These are phyloP conservation scores for Calameuta idolon DNA, from an alignment of 2,888 invertebrate genomes.

Conservation along the genomic window DNA sequence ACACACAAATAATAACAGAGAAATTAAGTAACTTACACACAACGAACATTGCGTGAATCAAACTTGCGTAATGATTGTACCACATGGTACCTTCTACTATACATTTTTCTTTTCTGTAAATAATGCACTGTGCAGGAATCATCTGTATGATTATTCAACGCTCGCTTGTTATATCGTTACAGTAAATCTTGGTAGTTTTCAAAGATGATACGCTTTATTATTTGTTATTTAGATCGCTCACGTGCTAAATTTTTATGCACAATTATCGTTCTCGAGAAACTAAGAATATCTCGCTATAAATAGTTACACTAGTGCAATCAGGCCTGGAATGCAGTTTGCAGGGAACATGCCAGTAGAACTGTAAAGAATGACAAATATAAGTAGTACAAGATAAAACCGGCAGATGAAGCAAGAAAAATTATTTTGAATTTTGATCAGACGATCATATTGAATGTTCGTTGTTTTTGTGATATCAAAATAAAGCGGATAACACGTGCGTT, in stretches of 20 bases:
- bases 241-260: neutral
- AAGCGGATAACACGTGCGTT: neutral
- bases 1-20: neutral
- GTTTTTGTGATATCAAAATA: neutral
- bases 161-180: neutral
- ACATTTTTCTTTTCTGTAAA: neutral
- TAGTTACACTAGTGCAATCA: neutral
- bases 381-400: neutral
- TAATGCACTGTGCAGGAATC: neutral
- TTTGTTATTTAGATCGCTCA: neutral
- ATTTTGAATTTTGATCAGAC: no score
- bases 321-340: neutral
- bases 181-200: neutral
- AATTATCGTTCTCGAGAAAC: neutral
- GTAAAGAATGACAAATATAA: neutral
- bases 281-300: neutral
- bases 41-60: neutral
- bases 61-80: neutral
- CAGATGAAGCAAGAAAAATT: neutral
- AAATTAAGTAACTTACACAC: neutral
- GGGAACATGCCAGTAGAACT: neutral
- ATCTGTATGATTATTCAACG: neutral
- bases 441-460: neutral
- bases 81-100: neutral
- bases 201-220: neutral